Evolutionary conservation across 2,113 vertebrate genomes (phyloP).

Genomic region (Redunca redunca): DNA sequence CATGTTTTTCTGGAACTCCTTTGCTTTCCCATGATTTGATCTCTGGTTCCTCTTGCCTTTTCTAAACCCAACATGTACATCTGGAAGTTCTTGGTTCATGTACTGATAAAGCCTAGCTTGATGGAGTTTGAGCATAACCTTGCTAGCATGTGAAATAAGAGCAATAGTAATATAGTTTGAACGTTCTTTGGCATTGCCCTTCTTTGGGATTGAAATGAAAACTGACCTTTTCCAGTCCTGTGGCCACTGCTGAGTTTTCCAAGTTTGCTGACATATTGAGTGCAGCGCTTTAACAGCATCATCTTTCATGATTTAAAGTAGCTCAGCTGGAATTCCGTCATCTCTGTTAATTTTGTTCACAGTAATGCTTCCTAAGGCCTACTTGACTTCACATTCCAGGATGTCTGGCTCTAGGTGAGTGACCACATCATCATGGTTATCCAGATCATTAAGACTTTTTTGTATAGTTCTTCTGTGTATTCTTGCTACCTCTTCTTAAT

Average conservation of each 20-base stretch:
- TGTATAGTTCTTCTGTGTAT: background rate
- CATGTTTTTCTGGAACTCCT: background rate
- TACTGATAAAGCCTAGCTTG: background rate
- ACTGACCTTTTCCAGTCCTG: background rate
- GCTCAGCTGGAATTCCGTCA: background rate
- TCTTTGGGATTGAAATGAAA: background rate
- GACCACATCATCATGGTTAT: background rate
- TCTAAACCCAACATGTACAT: background rate
- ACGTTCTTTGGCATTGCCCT: background rate
- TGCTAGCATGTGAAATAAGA: background rate
- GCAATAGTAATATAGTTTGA: background rate
- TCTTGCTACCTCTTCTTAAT: background rate
- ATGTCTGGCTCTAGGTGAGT: background rate
- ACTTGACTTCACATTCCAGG: background rate
- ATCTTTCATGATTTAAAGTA: background rate
- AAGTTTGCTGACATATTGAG: background rate
- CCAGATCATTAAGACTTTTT: background rate
- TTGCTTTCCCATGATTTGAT: background rate
- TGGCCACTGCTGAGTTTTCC: background rate
- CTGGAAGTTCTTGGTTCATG: background rate
- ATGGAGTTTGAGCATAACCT: background rate
- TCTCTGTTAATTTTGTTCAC: background rate
- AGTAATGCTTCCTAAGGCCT: background rate
- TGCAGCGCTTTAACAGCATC: background rate
- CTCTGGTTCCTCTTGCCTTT: background rate